These are phyloP conservation scores for Trichogramma dendrolimi DNA, from an alignment of 2,888 invertebrate species.

Conservation along the genomic window DNA sequence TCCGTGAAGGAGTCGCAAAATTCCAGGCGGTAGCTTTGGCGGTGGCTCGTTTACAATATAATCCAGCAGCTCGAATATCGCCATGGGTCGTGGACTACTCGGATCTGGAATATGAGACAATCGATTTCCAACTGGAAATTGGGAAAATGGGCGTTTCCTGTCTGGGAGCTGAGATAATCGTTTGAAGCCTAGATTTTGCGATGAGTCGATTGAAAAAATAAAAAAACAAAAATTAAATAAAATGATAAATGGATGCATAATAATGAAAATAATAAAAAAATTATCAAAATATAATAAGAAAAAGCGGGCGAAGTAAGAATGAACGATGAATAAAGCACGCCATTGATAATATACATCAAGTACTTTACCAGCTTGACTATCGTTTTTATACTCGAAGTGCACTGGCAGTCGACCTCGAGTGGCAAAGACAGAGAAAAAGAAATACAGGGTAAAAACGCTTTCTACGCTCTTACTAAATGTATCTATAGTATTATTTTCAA, in stretches of 20 bases:
- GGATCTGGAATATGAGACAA: slow-evolving; percentile 52
- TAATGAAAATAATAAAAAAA: slow-evolving; percentile 5
- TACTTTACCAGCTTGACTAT: slow-evolving; percentile 21
- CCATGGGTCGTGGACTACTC: slow-evolving; percentile 85
- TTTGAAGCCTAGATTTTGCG: not conserved
- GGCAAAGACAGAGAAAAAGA: not conserved
- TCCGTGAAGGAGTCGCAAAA: slow-evolving; percentile 92
- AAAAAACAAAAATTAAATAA: not conserved
- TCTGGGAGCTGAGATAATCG: not conserved
- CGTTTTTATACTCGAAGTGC: slow-evolving; percentile 16
- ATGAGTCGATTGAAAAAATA: not conserved
- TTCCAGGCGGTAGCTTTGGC: slow-evolving; percentile 86
- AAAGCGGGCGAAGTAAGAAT: not conserved
- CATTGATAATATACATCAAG: not conserved
- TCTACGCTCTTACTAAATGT: not conserved
- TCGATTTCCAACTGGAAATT: not conserved
- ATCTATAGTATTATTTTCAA: not conserved
- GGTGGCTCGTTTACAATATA: slow-evolving; percentile 99
- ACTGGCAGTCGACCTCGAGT: slow-evolving; percentile 15
- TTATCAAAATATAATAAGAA: not conserved
- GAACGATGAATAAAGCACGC: not conserved
- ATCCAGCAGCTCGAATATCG: slow-evolving; percentile 96
- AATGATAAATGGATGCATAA: slow-evolving; percentile 1
- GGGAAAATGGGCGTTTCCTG: not conserved
- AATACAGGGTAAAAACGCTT: not conserved